Conservation (phyloP, 2,888 invertebrate species). For the Drosophila yooni region DNA sequence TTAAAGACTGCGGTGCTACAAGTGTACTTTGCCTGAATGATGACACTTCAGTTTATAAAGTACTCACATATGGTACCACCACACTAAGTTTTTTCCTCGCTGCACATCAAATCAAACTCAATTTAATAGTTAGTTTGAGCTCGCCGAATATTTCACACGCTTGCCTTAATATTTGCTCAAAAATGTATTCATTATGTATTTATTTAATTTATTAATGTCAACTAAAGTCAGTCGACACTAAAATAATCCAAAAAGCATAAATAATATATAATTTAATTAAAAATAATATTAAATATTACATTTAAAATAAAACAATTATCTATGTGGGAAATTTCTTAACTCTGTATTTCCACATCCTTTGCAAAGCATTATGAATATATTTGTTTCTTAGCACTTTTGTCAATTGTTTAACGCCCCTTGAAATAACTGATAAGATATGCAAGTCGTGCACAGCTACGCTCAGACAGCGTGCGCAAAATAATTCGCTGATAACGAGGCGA, state of each 20-base stretch:
- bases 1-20: constrained; percentile 56
- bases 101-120: constrained; percentile 42
- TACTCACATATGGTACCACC: constrained; percentile 34
- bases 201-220: background rate
- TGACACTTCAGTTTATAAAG: constrained; percentile 57
- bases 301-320: background rate
- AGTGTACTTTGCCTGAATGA: constrained; percentile 58
- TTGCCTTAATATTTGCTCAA: background rate
- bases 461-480: constrained; percentile 40
- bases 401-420: constrained; percentile 6
- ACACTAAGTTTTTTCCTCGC: constrained; percentile 33
- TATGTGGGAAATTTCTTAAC: constrained; percentile 25
- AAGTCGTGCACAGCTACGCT: constrained; percentile 60
- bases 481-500: constrained; percentile 10
- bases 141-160: background rate
- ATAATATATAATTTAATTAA: background rate
- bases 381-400: background rate
- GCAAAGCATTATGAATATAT: constrained; percentile 69
- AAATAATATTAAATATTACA: background rate
- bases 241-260: background rate
- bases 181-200: background rate
- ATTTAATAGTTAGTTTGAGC: background rate
- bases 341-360: constrained; percentile 76
- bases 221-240: background rate
- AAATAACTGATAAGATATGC: constrained; percentile 46